Percentiles rank a stretch among this genome's conserved stretches.
Evolutionary conservation across 2,888 invertebrate species (phyloP).

Genomic region (Drosophila hawaiiensis): DNA sequence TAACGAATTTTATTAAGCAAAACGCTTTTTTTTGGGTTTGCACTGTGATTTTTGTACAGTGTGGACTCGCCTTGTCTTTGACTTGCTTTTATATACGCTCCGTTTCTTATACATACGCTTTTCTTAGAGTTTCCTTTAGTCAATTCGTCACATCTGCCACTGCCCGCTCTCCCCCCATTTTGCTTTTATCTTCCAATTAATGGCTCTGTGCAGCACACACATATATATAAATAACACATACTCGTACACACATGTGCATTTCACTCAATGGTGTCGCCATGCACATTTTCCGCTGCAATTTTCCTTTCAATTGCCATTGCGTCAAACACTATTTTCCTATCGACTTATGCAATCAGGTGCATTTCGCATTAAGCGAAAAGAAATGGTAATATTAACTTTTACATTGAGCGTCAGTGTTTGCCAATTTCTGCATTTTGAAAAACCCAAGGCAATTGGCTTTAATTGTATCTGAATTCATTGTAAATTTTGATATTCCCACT

Average conservation of each 20-base stretch:
- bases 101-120: not conserved
- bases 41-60: not conserved
- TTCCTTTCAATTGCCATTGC: conserved; percentile 36
- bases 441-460: not conserved
- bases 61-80: conserved; percentile 34
- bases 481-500: not conserved
- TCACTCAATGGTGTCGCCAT: conserved; percentile 17
- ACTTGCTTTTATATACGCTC: conserved; percentile 56
- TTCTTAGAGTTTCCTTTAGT: not conserved
- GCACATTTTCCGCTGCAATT: conserved; percentile 34
- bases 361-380: no score
- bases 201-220: conserved; percentile 32
- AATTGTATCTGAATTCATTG: not conserved
- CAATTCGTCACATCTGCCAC: not conserved
- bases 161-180: conserved; percentile 6
- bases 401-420: not conserved
- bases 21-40: no score
- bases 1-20: no score
- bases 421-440: no score
- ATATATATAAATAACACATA: not conserved
- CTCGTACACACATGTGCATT: not conserved
- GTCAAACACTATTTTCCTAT: conserved; percentile 4
- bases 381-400: not conserved
- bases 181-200: conserved; percentile 71
- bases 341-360: conserved; percentile 12